Percentiles rank a stretch among this genome's conserved stretches.
phyloP scores from a whole-genome alignment of 1,140 invertebrate genomes.

The Drosophila lowei region DNA sequence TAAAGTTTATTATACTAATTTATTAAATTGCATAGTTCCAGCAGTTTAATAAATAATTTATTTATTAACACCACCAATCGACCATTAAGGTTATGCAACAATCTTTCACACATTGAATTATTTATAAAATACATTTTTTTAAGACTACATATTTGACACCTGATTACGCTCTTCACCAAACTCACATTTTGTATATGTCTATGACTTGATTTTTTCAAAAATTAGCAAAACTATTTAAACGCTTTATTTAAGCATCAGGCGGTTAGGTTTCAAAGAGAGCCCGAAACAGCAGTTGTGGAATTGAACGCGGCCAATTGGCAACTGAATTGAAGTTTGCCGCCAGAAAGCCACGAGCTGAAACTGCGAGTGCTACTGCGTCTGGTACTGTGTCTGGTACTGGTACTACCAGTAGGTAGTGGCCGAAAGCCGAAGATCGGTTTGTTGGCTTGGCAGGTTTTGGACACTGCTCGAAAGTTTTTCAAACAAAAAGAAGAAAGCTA shows the following conservation, averaged over 20 bases:
- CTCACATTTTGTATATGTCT: conserved; percentile 39
- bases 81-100: neutral
- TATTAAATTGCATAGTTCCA: no score
- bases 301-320: conserved; percentile 65
- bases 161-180: neutral
- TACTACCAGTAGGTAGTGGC: conserved; percentile 15
- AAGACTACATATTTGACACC: neutral
- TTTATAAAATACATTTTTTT: neutral
- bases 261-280: conserved; percentile 10
- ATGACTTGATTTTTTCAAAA: conserved; percentile 1
- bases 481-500: conserved; percentile 30
- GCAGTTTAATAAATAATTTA: no score
- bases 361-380: no score
- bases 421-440: conserved; percentile 33
- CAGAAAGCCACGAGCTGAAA: conserved; percentile 22
- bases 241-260: conserved; percentile 3
- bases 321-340: conserved; percentile 55
- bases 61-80: no score
- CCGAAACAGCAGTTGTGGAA: conserved; percentile 56
- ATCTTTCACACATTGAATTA: neutral
- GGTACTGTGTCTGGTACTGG: no score
- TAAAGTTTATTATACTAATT: no score
- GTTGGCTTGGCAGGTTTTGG: conserved; percentile 37
- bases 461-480: conserved; percentile 68
- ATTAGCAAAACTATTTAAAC: neutral